Conservation (phyloP, 1,140 invertebrate genomes). For the Octopus bimaculoides region DNA sequence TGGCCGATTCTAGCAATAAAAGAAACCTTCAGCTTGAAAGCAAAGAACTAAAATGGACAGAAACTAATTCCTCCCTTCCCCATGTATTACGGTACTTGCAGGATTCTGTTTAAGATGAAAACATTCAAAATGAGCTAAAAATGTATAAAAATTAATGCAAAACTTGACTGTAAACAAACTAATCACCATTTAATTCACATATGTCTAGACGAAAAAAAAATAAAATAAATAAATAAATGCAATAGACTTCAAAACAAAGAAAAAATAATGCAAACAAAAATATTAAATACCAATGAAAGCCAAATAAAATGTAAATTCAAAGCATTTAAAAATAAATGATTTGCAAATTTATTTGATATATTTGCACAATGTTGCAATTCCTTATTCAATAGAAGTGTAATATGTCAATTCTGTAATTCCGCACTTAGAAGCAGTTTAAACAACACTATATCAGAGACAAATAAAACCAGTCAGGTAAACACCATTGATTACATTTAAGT, state of each 20-base stretch:
- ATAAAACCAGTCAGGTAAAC: too few relatives aligned
- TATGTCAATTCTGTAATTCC: too few relatives aligned
- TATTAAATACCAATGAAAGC: too few relatives aligned
- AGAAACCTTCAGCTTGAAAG: conserved; percentile 7
- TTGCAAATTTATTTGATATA: too few relatives aligned
- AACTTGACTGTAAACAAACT: not conserved
- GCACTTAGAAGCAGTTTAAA: too few relatives aligned
- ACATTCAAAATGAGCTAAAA: not conserved
- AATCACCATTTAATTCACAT: not conserved
- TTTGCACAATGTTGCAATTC: too few relatives aligned
- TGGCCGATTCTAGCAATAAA: conserved; percentile 11
- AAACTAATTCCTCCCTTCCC: not conserved
- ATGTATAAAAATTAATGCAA: not conserved
- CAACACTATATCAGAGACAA: too few relatives aligned
- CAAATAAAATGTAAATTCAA: too few relatives aligned
- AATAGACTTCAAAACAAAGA: not conserved
- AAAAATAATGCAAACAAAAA: not conserved
- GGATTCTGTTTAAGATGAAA: not conserved
- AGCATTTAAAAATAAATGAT: too few relatives aligned
- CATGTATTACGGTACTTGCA: not conserved
- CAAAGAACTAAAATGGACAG: not conserved
- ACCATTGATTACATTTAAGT: too few relatives aligned
- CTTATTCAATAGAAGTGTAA: too few relatives aligned
- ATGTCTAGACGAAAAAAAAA: not conserved
- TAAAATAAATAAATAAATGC: conserved; percentile 1